Base-by-base conservation (phyloP, 2,113 vertebrate genomes). In the Mustela lutreola region DNA sequence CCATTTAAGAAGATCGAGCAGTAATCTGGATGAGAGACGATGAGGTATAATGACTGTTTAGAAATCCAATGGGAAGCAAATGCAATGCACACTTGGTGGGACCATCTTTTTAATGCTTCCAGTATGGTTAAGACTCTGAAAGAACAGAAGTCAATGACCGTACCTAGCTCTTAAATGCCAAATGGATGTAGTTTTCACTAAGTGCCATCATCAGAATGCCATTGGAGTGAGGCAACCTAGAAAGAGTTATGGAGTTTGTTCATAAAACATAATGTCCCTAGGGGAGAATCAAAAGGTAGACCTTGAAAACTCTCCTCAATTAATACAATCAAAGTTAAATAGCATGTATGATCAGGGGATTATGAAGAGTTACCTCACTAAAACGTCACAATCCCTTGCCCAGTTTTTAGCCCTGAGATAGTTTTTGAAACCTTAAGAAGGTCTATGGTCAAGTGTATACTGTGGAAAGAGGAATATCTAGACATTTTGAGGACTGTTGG, bases 21-120 rank as follows among this genome's bases (percentile, higher is more conserved):
- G 10, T 33, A 39, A 11, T 85, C 63, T 95, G 21, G 18, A n/a
- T 42, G 7, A 84, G 18, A 48, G 45, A 50, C 16, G 19, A 62
- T 56, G n/a, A 63, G 4, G 22, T 71, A 15, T 50, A 76, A 50
- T 78, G 10, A 84, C 42, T 65, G 8, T 33, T 48, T 19, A 18
- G 18, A 89, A 82, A 39, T 73, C 33, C 63, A 48, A 26, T 48
- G 95, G n/a, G 71, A 97, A 85, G 33, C 36, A 50, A 73, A 45
- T 93, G 22, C 11, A 45, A 21, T 9, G 33, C 1, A 8, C 21
- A 42, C 7, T 28, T n/a, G 24, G 1, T 76, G 31, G 24, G 19
- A 7, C 3, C 19, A 4, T 78, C 48, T n/a, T 0, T 15, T 67
- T n/a, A 36, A 24, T 36, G 12, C 4, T 50, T 14, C 5, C 5